phyloP scores from a whole-genome alignment of 2,797 vertebrate genomes.

The Bradypodion ventrale region DNA sequence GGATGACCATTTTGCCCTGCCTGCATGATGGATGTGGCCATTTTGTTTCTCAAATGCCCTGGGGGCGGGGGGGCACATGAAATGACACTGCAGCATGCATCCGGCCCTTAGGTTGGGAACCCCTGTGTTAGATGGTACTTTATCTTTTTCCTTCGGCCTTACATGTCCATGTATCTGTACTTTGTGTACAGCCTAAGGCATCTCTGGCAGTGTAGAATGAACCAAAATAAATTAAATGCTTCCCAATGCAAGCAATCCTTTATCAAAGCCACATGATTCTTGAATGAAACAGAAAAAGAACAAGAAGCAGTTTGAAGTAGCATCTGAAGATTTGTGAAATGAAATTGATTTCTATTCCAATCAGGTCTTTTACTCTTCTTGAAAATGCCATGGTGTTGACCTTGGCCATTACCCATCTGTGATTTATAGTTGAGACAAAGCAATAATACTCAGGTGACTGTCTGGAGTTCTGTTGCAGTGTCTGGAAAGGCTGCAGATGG shows the following conservation, averaged over 20 bases:
- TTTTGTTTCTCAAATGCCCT: too few relatives aligned
- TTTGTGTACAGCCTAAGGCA: background rate
- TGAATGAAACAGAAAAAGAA: conserved; percentile 49
- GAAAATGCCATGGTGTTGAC: conserved; percentile 78
- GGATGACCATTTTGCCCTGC: too few relatives aligned
- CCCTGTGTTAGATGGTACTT: too few relatives aligned
- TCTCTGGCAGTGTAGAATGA: conserved; percentile 34
- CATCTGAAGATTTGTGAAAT: conserved; percentile 71
- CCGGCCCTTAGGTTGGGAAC: too few relatives aligned
- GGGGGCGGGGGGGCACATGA: too few relatives aligned
- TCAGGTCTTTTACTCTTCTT: conserved; percentile 77
- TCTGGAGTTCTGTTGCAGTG: conserved; percentile 71
- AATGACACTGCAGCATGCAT: too few relatives aligned
- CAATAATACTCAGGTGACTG: conserved; percentile 75
- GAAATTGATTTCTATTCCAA: conserved; percentile 81
- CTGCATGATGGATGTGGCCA: too few relatives aligned
- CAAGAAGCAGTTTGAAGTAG: conserved; percentile 38
- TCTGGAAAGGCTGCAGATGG: conserved; percentile 83
- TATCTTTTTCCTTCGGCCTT: background rate
- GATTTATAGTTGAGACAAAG: conserved; percentile 77
- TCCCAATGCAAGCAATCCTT: conserved; percentile 19
- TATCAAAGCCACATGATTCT: conserved; percentile 49
- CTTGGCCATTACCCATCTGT: conserved; percentile 66
- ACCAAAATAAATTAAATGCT: rapidly evolving
- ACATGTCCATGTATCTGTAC: rapidly evolving